These are phyloP conservation scores for Cassiopea andromeda DNA, from an alignment of 30 jellyfish, hydroid and myxozoan species.

Conservation along the genomic window DNA sequence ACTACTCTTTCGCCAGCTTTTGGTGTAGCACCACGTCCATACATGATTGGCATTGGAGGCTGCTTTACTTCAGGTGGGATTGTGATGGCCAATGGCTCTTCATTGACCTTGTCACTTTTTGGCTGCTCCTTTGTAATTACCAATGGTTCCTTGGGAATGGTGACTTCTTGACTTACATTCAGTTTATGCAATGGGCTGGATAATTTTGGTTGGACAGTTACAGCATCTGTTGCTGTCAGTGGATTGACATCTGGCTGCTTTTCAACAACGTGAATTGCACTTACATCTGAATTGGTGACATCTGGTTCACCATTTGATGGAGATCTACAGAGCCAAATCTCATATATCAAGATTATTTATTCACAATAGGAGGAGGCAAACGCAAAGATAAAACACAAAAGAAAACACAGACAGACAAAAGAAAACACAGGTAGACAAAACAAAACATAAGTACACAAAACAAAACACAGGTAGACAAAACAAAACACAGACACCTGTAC, in stretches of 20 bases:
- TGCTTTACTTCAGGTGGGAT: slow-evolving; percentile 14
- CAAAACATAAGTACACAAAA: no score
- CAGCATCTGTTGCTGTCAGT: background rate
- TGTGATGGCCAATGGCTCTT: background rate
- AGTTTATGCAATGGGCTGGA: background rate
- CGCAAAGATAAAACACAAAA: no score
- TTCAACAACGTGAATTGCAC: slow-evolving; percentile 6
- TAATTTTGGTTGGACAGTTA: slow-evolving; percentile 37
- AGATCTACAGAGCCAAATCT: background rate
- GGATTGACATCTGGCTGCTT: slow-evolving; percentile 29
- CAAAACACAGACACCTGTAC: no score
- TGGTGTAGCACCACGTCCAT: slow-evolving; percentile 37
- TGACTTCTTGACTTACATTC: background rate
- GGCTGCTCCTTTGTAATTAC: slow-evolving; percentile 2
- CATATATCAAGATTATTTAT: no score
- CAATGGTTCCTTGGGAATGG: background rate
- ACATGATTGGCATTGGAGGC: slow-evolving; percentile 32
- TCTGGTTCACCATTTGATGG: slow-evolving; percentile 25
- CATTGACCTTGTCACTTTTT: background rate
- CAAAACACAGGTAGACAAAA: no score
- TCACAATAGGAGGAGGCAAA: no score
- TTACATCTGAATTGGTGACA: slow-evolving; percentile 6
- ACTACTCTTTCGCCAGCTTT: background rate
- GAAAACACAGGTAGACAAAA: no score
- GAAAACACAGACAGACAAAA: no score